Percentiles rank a stretch among this genome's conserved stretches.
phyloP scores from a whole-genome alignment of 1,140 invertebrate species.

The Tetragonula clypearis region DNA sequence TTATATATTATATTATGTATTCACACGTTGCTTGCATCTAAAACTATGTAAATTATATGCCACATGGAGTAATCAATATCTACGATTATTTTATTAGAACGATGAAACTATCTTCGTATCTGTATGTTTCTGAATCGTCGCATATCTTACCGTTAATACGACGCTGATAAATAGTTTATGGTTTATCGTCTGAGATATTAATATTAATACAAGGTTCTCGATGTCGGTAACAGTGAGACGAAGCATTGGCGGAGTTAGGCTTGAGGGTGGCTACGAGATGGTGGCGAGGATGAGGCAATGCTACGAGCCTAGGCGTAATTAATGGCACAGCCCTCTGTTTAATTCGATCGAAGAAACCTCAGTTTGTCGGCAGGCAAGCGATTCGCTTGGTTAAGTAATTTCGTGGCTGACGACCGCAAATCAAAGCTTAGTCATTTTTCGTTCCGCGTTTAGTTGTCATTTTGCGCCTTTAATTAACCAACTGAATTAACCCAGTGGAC shows the following conservation, averaged over 20 bases:
- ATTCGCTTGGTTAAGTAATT: constrained; percentile 58
- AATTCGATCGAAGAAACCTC: constrained; percentile 57
- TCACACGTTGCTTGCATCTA: too few species aligned
- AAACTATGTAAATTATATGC: too few species aligned
- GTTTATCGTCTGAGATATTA: not conserved
- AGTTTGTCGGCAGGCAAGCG: not conserved
- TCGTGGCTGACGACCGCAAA: constrained; percentile 29
- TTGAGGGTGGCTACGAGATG: not conserved
- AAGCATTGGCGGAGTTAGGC: not conserved
- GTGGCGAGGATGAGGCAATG: not conserved
- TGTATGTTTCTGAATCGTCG: not conserved
- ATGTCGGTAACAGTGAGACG: not conserved
- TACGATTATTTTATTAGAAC: not conserved
- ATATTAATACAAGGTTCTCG: not conserved
- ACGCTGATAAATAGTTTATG: not conserved
- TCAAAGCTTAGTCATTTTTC: not conserved
- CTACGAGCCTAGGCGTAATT: constrained; percentile 45
- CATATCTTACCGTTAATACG: not conserved
- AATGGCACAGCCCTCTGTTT: constrained; percentile 47
- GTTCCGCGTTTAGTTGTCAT: not conserved
- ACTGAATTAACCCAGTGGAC: not conserved
- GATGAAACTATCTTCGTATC: not conserved
- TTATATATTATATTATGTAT: too few species aligned
- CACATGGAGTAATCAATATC: too few species aligned
- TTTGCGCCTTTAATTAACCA: constrained; percentile 46